Evolutionary conservation across 2,113 vertebrate species (phyloP).

Genomic region (Pipra filicauda): DNA sequence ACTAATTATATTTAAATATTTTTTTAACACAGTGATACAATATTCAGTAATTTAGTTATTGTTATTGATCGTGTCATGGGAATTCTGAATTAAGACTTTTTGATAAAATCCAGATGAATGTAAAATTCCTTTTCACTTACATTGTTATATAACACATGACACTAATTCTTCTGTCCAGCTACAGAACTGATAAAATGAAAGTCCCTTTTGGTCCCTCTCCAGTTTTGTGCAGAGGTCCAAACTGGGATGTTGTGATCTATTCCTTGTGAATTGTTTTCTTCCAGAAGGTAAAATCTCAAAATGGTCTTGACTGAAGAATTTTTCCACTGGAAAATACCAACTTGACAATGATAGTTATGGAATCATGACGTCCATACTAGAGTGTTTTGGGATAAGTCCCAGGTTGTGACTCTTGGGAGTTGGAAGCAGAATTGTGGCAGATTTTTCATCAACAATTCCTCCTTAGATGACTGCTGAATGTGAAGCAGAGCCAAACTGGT

Average conservation of each 20-base stretch:
- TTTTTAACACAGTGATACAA: not conserved
- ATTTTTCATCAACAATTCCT: not conserved
- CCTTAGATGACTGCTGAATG: not conserved
- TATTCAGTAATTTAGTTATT: not conserved
- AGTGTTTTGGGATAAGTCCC: not conserved
- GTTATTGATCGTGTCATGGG: not conserved
- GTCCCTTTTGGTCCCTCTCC: not conserved
- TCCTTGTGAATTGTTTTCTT: not conserved
- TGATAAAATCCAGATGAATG: not conserved
- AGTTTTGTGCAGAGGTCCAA: not conserved
- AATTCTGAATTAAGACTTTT: not conserved
- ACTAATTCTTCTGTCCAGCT: not conserved
- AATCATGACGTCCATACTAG: not conserved
- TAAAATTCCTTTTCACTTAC: not conserved
- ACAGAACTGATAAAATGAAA: not conserved
- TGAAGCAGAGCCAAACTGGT: not conserved
- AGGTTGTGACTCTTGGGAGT: not conserved
- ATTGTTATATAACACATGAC: not conserved
- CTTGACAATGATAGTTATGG: accelerated
- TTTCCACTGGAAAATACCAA: not conserved
- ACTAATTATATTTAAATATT: not conserved
- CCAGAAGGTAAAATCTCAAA: not conserved
- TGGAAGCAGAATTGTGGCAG: not conserved
- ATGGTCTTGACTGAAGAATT: not conserved
- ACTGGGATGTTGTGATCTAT: not conserved